Conservation (phyloP, 2,113 vertebrate genomes). For the Leptobrachium ailaonicum region DNA sequence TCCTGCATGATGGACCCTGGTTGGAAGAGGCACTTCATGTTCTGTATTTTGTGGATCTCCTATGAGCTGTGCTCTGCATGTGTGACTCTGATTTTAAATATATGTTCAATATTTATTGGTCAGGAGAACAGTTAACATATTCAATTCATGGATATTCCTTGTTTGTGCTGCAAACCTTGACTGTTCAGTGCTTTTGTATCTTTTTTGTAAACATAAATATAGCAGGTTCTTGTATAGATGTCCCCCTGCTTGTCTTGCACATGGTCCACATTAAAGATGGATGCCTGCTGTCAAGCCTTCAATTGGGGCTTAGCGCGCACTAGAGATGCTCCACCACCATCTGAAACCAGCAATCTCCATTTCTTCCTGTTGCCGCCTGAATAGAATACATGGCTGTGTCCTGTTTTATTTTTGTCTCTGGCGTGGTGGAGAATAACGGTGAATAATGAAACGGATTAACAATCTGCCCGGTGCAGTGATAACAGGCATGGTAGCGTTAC, state of each 20-base stretch:
- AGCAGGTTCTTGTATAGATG: too few relatives aligned
- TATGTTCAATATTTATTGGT: too few relatives aligned
- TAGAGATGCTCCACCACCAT: not conserved
- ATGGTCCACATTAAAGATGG: constrained; percentile 1
- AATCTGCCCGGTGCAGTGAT: not conserved
- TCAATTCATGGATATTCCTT: too few relatives aligned
- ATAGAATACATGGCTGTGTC: not conserved
- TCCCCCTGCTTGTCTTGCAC: not conserved
- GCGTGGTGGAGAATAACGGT: not conserved
- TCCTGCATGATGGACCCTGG: too few relatives aligned
- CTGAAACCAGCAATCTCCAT: not conserved
- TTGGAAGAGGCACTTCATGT: too few relatives aligned
- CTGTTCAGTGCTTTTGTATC: too few relatives aligned
- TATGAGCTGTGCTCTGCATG: too few relatives aligned
- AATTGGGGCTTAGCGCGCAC: constrained; percentile 12
- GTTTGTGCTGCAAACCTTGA: too few relatives aligned
- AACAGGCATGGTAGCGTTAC: not conserved
- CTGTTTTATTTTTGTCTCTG: not conserved
- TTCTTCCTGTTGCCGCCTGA: not conserved
- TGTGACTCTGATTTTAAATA: too few relatives aligned
- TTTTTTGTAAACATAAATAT: too few relatives aligned
- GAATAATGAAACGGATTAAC: not conserved
- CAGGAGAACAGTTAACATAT: too few relatives aligned
- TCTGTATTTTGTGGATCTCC: too few relatives aligned
- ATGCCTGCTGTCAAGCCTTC: constrained; percentile 14